Evolutionary conservation across 2,113 vertebrate species (phyloP), one percentile per base, ranked within the genome.

Genomic region (Muntiacus reevesi): DNA sequence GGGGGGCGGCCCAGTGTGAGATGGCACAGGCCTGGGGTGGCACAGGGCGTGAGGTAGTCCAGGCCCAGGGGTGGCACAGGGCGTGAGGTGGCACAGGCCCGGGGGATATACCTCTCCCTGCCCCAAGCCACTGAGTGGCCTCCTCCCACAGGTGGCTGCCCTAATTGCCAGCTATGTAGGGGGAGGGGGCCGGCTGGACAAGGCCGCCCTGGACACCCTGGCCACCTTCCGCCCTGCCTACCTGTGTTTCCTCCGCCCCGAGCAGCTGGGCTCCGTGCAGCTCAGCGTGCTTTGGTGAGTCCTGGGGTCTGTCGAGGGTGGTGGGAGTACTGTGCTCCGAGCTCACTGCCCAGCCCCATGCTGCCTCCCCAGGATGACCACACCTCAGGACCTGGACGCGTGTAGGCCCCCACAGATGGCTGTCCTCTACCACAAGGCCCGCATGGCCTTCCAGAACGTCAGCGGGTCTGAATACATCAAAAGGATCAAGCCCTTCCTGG

Each of bases 211-310:
- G 23, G 30, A 86, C 0, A 98, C 98, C 10, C 98, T 99, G 96
- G 95, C 97, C 0, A 27, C n/a, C 9, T 98, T 99, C 0, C 97
- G 97, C 6, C 97, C 98, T 0, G 4, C 13, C 3, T 99, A 99
- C 74, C 10, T 99, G 23, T 99, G 99, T 92, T 87, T 93, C 7
- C 98, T 99, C 62, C 97, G 96, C 0, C 25, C 1, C 0, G 60
- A 81, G 0, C 82, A 99, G 23, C 78, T 99, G 50, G 5, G 17
- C 1, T 96, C 0, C 9, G 98, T 99, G 92, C 67, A 96, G 1
- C 7, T 94, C 45, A 2, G 6, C 9, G 98, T 71, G 91, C 50
- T 99, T 57, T 96, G 50, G 99, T 99, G 95, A 99, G 99, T 95
- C 25, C 30, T 1, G 45, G 40, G 11, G 33, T 54, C 21, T 23